phyloP scores from a whole-genome alignment of 2,113 vertebrate genomes.

The Panurus biarmicus region DNA sequence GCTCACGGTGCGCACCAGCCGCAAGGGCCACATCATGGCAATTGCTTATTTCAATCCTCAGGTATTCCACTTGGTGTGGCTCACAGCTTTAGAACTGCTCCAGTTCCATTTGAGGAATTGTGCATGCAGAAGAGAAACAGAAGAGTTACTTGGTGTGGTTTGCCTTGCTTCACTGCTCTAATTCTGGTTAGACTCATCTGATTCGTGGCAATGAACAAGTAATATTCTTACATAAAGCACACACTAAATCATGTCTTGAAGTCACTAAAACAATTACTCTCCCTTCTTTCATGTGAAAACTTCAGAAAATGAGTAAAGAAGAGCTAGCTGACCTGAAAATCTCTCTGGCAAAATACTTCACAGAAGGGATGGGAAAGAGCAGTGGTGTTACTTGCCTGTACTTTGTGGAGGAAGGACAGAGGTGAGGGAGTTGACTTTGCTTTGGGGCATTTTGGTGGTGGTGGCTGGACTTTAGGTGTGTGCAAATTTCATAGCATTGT shows the following conservation, averaged over 20 bases:
- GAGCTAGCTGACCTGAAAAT: slow-evolving; percentile 75
- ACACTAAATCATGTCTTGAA: neutral
- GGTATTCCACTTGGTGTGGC: slow-evolving; percentile 59
- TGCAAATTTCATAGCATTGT: neutral
- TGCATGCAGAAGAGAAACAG: neutral
- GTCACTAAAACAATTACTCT: neutral
- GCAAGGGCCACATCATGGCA: slow-evolving; percentile 84
- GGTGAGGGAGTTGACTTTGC: slow-evolving; percentile 65
- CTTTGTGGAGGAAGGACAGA: slow-evolving; percentile 90
- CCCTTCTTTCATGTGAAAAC: neutral
- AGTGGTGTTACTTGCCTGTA: slow-evolving; percentile 87
- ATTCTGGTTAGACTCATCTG: neutral
- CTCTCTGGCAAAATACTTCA: slow-evolving; percentile 80
- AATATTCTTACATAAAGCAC: neutral
- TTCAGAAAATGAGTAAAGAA: slow-evolving; percentile 81
- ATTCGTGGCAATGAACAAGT: neutral
- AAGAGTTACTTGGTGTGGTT: neutral
- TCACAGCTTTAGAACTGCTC: neutral
- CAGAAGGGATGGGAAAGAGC: slow-evolving; percentile 78
- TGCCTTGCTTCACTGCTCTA: neutral
- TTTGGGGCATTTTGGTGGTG: neutral
- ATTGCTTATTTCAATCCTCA: slow-evolving; percentile 92
- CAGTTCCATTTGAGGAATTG: too few relatives aligned
- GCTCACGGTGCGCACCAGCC: slow-evolving; percentile 88
- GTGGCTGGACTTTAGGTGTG: neutral